Evolutionary conservation across 1,140 invertebrate genomes (phyloP), one percentile per base, ranked within the genome.

Genomic region (Lasioglossum albipes): DNA sequence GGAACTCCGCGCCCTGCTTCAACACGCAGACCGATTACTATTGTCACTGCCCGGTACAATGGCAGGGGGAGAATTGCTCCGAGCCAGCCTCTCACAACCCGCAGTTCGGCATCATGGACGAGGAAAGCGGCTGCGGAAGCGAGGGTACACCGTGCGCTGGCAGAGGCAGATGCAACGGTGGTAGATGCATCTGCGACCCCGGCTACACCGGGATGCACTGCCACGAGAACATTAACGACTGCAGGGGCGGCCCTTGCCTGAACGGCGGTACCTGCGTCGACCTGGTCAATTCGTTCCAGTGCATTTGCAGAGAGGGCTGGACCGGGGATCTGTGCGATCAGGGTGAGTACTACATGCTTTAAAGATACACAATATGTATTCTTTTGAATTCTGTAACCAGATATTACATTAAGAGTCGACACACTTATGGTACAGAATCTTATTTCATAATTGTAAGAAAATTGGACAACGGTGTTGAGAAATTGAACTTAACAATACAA

Each of bases 1-100:
- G 95, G 67, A 97, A 97, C 90, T 95, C 95, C 1, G 96, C 96
- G 2, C 94, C 95, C 6, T 98, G 97, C 90, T 96, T 97, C 89
- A 98, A 97, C 86, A 97, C 96, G 0, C 95, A 97, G 86, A 95
- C 95, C 68, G 97, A 97, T 89, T 98, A 98, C 93, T 97, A 97
- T 88, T 99, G 98, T 92, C 96, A 97, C 91, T 99, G 98, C 93
- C 95, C 96, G 0, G 95, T 95, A 68, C 96, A 96, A 83, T 98
- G 97, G 95, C 95, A 96, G 79, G 98, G 98, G 52, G 97, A 97
- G 91, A 98, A 98, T 93, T 99, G 98, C 91, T 97, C 97, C 86
- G 95, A 96, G 84, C 92, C 94, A 16, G 95, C 95, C 72, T 94
- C 94, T 9, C 93, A 95, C 68, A 94, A 94, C 88, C 95, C 94